Evolutionary conservation across 1,140 invertebrate genomes (phyloP).

Genomic region (Choristoneura fumiferana): DNA sequence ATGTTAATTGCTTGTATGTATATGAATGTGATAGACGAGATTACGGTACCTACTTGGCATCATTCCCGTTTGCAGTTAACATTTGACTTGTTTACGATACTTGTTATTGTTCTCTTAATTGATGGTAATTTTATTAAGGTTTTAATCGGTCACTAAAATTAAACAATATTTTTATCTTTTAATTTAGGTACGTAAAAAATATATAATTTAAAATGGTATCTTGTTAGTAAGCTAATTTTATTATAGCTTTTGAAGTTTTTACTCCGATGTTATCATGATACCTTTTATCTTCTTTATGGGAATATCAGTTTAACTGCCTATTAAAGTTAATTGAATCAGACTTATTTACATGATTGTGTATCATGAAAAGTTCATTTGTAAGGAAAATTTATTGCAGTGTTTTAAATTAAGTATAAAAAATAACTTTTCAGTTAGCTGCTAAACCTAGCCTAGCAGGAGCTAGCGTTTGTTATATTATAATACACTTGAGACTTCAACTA

Average conservation of each 20-base stretch:
- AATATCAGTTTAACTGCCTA: constrained; percentile 8
- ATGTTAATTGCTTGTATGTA: constrained; percentile 3
- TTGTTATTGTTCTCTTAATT: no score
- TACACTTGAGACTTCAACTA: no score
- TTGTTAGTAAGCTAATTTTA: not conserved
- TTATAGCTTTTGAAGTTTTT: not conserved
- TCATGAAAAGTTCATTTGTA: constrained; percentile 9
- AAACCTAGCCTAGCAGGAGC: no score
- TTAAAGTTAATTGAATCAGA: constrained; percentile 12
- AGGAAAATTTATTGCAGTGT: not conserved
- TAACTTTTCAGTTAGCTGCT: no score
- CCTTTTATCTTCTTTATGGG: constrained; percentile 1
- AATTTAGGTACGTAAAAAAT: no score
- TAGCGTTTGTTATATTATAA: no score
- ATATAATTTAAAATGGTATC: no score
- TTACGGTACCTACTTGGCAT: constrained; percentile 6
- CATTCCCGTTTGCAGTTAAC: not conserved
- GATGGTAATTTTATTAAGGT: no score
- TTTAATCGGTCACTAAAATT: no score
- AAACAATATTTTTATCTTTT: no score
- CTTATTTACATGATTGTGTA: not conserved
- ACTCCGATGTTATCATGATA: constrained; percentile 9
- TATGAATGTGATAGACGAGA: constrained; percentile 1
- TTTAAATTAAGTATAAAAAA: no score
- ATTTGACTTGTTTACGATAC: not conserved